phyloP scores from a whole-genome alignment of 2,797 vertebrate genomes.

The Xenopus petersii region DNA sequence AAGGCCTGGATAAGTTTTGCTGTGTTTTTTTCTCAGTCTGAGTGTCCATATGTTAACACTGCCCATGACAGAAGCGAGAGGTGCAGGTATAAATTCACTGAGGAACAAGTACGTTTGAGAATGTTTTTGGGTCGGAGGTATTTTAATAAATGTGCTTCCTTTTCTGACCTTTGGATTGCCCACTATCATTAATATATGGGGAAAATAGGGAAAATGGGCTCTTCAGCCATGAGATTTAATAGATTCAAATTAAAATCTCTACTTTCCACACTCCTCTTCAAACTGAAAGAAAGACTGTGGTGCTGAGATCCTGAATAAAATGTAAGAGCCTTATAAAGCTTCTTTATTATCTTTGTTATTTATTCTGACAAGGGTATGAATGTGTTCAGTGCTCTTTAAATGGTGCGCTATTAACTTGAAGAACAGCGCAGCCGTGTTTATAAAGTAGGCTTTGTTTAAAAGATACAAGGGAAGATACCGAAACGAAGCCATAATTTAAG shows the following conservation, averaged over 20 bases:
- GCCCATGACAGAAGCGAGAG: too few relatives aligned
- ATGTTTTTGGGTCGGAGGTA: too few relatives aligned
- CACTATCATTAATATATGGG: background rate
- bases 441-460: slow-evolving; percentile 52
- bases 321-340: slow-evolving; percentile 34
- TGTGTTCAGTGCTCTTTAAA: slow-evolving; percentile 51
- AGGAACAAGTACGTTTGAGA: too few relatives aligned
- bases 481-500: slow-evolving; percentile 54
- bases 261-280: slow-evolving; percentile 5
- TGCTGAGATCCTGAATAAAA: slow-evolving; percentile 16
- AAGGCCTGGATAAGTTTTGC: too few relatives aligned
- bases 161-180: too few relatives aligned
- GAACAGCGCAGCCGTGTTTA: slow-evolving; percentile 54
- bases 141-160: too few relatives aligned
- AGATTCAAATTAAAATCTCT: slow-evolving; percentile 21
- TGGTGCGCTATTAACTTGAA: slow-evolving; percentile 56
- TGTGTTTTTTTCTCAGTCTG: too few relatives aligned
- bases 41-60: too few relatives aligned
- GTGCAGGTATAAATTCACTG: too few relatives aligned
- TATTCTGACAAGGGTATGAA: slow-evolving; percentile 59
- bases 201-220: background rate
- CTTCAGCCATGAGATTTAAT: background rate
- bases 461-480: slow-evolving; percentile 41
- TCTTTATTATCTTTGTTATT: slow-evolving; percentile 52
- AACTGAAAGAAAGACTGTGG: slow-evolving; percentile 5